Evolutionary conservation across 2,113 vertebrate genomes (phyloP).

Genomic region (Manacus vitellinus): DNA sequence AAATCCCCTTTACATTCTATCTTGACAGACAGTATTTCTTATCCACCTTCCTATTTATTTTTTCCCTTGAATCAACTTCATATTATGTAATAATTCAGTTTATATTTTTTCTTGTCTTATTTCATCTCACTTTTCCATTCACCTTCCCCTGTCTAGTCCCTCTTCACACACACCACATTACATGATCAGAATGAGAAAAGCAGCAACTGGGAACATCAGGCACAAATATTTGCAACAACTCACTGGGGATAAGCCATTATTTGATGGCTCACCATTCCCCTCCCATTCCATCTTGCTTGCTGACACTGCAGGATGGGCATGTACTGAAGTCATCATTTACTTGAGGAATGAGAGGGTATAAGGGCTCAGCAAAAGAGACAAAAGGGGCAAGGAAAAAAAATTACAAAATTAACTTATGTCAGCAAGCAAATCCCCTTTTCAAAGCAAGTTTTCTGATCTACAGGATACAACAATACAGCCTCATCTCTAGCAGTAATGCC

Average conservation of each 20-base stretch:
- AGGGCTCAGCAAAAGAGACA: background rate
- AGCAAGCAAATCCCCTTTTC: background rate
- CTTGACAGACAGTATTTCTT: background rate
- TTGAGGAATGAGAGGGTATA: background rate
- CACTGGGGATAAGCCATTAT: background rate
- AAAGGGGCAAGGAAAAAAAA: background rate
- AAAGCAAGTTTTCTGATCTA: background rate
- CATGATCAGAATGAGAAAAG: background rate
- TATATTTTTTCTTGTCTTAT: background rate
- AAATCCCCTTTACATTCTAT: background rate
- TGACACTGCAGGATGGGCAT: background rate
- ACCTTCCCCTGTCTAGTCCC: background rate
- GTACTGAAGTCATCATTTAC: background rate
- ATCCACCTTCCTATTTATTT: background rate
- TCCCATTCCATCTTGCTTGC: background rate
- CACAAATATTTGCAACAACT: background rate
- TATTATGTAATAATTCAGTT: background rate
- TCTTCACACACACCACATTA: background rate
- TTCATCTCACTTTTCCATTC: background rate
- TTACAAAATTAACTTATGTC: background rate
- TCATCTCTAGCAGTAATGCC: background rate
- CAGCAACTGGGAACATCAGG: background rate
- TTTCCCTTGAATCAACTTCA: fast-evolving
- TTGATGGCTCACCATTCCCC: background rate
- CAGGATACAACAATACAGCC: background rate